Conservation (phyloP, 2,113 vertebrate species). For the Sapayoa aenigma region DNA sequence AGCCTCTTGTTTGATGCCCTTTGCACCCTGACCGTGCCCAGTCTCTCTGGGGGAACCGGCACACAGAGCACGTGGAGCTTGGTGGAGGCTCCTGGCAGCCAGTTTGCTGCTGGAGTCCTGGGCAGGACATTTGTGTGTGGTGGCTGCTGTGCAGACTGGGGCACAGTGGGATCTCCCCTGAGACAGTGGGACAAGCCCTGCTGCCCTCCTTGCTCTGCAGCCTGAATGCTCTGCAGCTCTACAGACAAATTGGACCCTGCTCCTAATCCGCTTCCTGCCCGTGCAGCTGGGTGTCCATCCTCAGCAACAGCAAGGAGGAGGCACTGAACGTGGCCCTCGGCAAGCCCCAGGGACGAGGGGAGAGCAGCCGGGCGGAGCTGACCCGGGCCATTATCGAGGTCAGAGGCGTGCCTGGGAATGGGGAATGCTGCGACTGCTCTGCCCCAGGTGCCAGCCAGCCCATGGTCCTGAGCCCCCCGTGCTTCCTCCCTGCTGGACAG, state of each 20-base stretch:
- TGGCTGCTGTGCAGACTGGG: background rate
- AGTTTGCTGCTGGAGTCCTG: background rate
- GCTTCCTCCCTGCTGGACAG: background rate
- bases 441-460: constrained; percentile 60
- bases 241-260: fast-evolving
- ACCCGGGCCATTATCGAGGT: constrained; percentile 67
- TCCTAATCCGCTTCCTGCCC: background rate
- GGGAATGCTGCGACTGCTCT: constrained; percentile 72
- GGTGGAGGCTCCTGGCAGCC: background rate
- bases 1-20: background rate
- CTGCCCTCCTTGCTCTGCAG: background rate
- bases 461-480: fast-evolving
- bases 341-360: constrained; percentile 7
- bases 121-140: background rate
- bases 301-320: constrained; percentile 77
- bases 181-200: background rate
- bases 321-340: constrained; percentile 72
- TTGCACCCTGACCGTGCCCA: background rate
- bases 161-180: background rate
- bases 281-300: constrained; percentile 74
- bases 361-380: constrained; percentile 70
- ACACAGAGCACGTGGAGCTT: background rate
- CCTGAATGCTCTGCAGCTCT: fast-evolving
- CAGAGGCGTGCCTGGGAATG: constrained; percentile 69
- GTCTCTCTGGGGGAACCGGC: fast-evolving